phyloP scores from a whole-genome alignment of 2,113 vertebrate genomes.

The Pachypanchax playfairii region DNA sequence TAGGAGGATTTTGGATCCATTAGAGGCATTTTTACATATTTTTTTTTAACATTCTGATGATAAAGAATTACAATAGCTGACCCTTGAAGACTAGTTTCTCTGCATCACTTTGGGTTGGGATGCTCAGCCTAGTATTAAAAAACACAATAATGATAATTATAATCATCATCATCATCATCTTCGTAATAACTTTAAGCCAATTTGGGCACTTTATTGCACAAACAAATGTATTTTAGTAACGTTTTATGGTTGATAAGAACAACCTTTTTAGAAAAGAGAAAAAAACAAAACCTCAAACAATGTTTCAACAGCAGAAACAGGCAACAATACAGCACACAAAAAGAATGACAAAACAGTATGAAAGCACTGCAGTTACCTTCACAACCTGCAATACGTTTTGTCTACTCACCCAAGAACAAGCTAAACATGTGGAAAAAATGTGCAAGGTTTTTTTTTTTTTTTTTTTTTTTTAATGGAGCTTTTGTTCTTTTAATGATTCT shows the following conservation, averaged over 20 bases:
- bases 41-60: too few species aligned
- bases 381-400: slow-evolving; percentile 5
- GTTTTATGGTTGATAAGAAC: neutral
- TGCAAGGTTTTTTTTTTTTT: slow-evolving; percentile 5
- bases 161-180: too few species aligned
- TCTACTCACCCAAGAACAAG: neutral
- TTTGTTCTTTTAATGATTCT: neutral
- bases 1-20: too few species aligned
- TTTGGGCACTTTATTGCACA: too few species aligned
- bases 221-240: neutral
- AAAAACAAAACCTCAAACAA: slow-evolving; percentile 1
- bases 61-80: too few species aligned
- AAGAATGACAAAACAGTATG: slow-evolving; percentile 1
- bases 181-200: too few species aligned
- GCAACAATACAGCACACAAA: slow-evolving; percentile 3
- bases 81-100: too few species aligned
- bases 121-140: too few species aligned
- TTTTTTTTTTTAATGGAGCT: neutral
- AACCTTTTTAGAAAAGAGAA: neutral
- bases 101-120: too few species aligned
- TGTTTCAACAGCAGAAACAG: neutral
- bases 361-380: neutral
- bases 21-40: too few species aligned
- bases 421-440: slow-evolving; percentile 13
- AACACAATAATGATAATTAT: too few species aligned